Evolutionary conservation across 2,113 vertebrate species (phyloP).

Genomic region (Oophaga pumilio): DNA sequence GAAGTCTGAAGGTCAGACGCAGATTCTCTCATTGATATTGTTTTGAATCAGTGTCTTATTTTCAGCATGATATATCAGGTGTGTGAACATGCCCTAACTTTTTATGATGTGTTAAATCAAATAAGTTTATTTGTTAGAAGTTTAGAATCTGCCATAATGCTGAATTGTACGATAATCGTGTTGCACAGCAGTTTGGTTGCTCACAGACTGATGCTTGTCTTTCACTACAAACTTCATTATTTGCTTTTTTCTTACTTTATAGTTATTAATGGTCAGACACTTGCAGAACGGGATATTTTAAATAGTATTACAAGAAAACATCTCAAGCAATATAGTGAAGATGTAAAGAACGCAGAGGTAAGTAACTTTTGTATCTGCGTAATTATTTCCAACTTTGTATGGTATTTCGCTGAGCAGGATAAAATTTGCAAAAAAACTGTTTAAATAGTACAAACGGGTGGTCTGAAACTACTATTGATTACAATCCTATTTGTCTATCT

Average conservation of each 20-base stretch:
- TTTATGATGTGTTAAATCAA: not conserved
- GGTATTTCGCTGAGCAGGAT: not conserved
- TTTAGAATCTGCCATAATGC: not conserved
- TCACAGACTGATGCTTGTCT: not conserved
- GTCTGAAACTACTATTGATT: too few relatives aligned
- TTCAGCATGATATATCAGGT: too few relatives aligned
- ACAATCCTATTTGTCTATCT: too few relatives aligned
- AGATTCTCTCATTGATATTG: too few relatives aligned
- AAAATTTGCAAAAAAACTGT: not conserved
- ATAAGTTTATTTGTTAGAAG: too few relatives aligned
- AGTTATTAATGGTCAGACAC: slow-evolving; percentile 55
- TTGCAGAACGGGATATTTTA: not conserved
- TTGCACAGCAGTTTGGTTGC: not conserved
- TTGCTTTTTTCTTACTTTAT: not conserved
- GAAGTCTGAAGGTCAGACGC: too few relatives aligned
- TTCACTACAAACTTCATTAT: not conserved
- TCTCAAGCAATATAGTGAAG: not conserved
- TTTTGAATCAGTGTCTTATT: too few relatives aligned
- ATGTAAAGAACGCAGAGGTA: slow-evolving; percentile 31
- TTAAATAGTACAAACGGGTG: too few relatives aligned
- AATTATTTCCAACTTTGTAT: not conserved
- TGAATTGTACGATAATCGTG: not conserved
- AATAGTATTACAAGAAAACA: not conserved
- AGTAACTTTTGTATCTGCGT: not conserved
- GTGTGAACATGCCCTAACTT: too few relatives aligned